Percentiles rank a stretch among this genome's conserved stretches.
These are phyloP conservation scores for Drosophila kohkoa DNA, from an alignment of 1,140 invertebrate species.

Conservation along the genomic window DNA sequence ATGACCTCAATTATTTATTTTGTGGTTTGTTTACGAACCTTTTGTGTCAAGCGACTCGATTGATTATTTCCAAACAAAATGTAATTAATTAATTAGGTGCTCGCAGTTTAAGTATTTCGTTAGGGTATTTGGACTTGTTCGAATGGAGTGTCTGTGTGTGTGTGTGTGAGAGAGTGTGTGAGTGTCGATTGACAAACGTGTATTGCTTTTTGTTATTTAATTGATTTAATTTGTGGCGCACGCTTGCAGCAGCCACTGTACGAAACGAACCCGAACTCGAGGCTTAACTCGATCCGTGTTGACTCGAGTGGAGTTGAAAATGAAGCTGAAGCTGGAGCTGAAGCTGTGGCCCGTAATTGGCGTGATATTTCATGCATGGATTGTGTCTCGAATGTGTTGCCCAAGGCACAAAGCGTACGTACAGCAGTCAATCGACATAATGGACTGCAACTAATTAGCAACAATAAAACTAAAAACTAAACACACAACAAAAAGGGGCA, in stretches of 20 bases:
- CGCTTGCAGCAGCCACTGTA: constrained; percentile 62
- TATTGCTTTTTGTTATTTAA: constrained; percentile 59
- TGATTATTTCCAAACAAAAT: neutral
- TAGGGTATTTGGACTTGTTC: constrained; percentile 21
- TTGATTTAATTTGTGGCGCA: constrained; percentile 76
- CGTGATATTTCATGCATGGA: constrained; percentile 75
- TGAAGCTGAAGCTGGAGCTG: constrained; percentile 2
- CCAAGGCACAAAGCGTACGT: constrained; percentile 42
- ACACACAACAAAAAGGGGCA: neutral
- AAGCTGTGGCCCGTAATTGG: constrained; percentile 62
- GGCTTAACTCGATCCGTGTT: neutral
- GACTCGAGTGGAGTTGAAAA: neutral
- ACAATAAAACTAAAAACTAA: constrained; percentile 5
- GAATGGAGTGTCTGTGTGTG: neutral
- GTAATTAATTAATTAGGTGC: constrained; percentile 14
- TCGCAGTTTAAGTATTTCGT: constrained; percentile 4
- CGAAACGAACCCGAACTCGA: neutral
- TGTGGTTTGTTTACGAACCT: neutral
- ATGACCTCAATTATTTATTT: neutral
- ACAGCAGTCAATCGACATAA: constrained; percentile 28
- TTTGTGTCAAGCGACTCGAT: neutral
- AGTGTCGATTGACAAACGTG: constrained; percentile 12
- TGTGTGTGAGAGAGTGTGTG: neutral
- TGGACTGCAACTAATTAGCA: constrained; percentile 46
- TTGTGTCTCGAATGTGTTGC: constrained; percentile 47